Percentiles rank a stretch among this genome's conserved stretches.
These are phyloP conservation scores for Zygothrica quintamaculata DNA, from an alignment of 2,888 invertebrate species.

Conservation along the genomic window DNA sequence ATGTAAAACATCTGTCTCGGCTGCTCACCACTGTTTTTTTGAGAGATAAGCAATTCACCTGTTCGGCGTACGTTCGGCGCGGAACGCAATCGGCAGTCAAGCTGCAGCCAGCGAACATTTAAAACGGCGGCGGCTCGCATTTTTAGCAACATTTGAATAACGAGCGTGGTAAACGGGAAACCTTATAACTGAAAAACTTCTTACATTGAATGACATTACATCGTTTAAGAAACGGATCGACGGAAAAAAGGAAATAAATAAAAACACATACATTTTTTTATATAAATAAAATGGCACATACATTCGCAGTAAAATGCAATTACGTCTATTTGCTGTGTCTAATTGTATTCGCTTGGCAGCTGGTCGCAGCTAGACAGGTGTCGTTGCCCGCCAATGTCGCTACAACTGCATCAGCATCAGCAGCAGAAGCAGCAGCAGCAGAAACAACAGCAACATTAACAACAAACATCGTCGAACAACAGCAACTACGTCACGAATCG, in stretches of 20 bases:
- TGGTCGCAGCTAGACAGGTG: constrained; percentile 48
- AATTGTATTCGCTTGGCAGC: constrained; percentile 45
- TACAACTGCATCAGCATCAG: constrained; percentile 41
- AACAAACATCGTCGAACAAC: constrained; percentile 30
- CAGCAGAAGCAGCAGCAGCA: constrained; percentile 41
- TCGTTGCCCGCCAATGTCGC: constrained; percentile 59
- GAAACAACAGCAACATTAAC: constrained; percentile 30
- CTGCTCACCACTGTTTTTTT: constrained; percentile 20
- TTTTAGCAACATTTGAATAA: constrained; percentile 32
- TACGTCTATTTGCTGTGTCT: constrained; percentile 36
- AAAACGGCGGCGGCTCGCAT: constrained; percentile 39
- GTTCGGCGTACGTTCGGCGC: constrained; percentile 12
- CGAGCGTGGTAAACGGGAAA: constrained; percentile 43
- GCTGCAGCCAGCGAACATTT: constrained; percentile 44
- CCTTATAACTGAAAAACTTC: constrained; percentile 38
- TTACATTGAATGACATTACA: constrained; percentile 33
- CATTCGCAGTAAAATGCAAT: constrained; percentile 22
- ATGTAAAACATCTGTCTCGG: constrained; percentile 25
- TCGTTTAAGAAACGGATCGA: not conserved
- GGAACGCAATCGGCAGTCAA: constrained; percentile 40
- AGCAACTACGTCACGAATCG: constrained; percentile 64
- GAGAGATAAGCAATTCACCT: constrained; percentile 35
- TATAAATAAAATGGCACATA: constrained; percentile 36
- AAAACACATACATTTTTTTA: constrained; percentile 2
- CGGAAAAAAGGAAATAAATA: constrained; percentile 7